Conservation (phyloP, 1,140 invertebrate species). For the Tetragonula clypearis region DNA sequence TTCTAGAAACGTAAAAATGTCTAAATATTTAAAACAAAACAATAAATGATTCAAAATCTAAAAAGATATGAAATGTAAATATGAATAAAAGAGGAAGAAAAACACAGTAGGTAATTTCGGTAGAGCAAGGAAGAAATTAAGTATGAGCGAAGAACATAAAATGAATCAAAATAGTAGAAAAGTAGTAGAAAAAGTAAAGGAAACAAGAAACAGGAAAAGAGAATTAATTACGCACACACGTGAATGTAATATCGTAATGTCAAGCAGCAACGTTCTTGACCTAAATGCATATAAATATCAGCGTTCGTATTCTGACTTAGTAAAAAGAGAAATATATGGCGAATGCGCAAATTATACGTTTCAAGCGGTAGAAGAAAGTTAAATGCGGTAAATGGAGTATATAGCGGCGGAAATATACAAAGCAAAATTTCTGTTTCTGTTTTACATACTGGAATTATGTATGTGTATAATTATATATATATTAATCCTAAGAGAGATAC, state of each 20-base stretch:
- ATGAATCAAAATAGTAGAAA: background rate
- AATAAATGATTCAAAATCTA: background rate
- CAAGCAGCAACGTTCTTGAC: conserved; percentile 74
- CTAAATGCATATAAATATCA: conserved; percentile 70
- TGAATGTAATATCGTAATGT: conserved; percentile 50
- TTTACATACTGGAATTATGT: background rate
- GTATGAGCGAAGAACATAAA: background rate
- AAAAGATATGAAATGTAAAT: background rate
- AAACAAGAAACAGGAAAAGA: background rate
- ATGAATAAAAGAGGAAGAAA: background rate
- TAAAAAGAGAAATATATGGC: conserved; percentile 33
- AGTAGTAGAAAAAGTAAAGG: background rate
- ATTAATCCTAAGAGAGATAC: background rate
- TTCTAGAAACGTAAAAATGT: background rate
- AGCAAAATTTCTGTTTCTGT: conserved; percentile 5
- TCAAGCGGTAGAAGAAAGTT: conserved; percentile 29
- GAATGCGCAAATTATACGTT: conserved; percentile 39
- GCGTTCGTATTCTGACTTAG: conserved; percentile 35
- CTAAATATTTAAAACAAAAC: background rate
- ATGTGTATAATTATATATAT: too few species aligned
- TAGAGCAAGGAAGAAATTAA: background rate
- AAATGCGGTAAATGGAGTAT: conserved; percentile 36
- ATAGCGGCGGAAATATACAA: background rate
- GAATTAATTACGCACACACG: conserved; percentile 8
- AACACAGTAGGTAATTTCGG: too few species aligned